Conservation (phyloP, 2,797 vertebrate species). For the Squalus acanthias region DNA sequence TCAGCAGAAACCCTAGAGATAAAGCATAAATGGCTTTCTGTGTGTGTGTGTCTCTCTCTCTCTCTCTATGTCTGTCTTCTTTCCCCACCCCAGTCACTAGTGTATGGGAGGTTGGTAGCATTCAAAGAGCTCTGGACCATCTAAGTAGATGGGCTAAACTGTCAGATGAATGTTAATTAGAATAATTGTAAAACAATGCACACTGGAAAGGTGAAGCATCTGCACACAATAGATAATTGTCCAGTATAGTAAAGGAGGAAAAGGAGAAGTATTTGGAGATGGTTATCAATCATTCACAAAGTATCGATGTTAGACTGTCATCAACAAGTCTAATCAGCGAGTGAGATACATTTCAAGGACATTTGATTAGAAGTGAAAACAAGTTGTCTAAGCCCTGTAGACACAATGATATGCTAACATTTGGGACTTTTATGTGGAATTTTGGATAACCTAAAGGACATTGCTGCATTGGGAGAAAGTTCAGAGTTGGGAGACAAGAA, state of each 20-base stretch:
- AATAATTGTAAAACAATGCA: neutral
- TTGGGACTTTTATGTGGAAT: neutral
- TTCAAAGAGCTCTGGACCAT: neutral
- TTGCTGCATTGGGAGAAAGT: neutral
- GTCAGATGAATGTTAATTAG: neutral
- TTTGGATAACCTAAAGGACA: neutral
- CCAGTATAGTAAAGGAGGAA: neutral
- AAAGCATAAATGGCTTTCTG: neutral
- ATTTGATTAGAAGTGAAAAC: neutral
- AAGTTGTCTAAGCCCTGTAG: neutral
- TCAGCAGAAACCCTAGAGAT: neutral
- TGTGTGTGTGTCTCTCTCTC: neutral
- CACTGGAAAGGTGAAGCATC: neutral
- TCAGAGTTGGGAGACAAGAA: neutral
- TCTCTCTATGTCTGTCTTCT: neutral
- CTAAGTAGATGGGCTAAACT: neutral
- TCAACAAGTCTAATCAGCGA: neutral
- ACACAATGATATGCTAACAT: neutral
- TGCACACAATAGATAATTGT: neutral
- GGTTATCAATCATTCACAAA: neutral
- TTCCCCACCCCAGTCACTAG: neutral
- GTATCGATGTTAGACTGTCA: slow-evolving; percentile 3
- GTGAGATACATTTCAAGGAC: slow-evolving; percentile 10
- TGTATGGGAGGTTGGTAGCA: neutral
- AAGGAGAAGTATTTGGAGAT: neutral